These are phyloP conservation scores for Drosophila santomea DNA, from an alignment of 1,140 invertebrate genomes.

Conservation along the genomic window DNA sequence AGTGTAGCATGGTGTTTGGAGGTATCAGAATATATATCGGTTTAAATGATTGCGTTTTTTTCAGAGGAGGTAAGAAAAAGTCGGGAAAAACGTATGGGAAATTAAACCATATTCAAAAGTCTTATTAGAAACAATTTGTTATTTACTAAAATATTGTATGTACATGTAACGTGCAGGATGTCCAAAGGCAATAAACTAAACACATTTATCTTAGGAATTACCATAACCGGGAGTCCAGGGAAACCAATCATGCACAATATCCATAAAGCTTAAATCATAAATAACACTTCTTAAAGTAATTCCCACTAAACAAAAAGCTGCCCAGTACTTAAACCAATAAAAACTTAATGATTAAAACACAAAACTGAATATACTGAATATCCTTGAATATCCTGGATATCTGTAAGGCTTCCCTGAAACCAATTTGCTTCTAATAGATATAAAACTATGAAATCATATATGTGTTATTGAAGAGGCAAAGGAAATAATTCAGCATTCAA, in stretches of 20 bases:
- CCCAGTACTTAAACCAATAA: conserved; percentile 13
- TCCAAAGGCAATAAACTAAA: conserved; percentile 34
- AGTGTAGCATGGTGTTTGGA: conserved; percentile 42
- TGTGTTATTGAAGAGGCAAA: conserved; percentile 28
- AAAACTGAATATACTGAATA: conserved; percentile 3
- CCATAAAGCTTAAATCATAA: conserved; percentile 27
- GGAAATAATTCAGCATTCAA: conserved; percentile 41
- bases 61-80: neutral
- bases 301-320: conserved; percentile 2
- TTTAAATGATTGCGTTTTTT: conserved; percentile 33
- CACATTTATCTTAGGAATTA: conserved; percentile 3
- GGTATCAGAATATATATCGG: conserved; percentile 60
- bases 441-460: conserved; percentile 15
- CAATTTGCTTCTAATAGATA: neutral
- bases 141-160: conserved; percentile 49
- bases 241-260: conserved; percentile 23
- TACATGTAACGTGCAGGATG: conserved; percentile 58
- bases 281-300: conserved; percentile 5
- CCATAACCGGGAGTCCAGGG: conserved; percentile 52
- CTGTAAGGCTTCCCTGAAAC: conserved; percentile 1
- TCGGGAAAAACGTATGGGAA: conserved; percentile 39
- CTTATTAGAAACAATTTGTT: conserved; percentile 48
- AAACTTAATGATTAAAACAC: conserved; percentile 21
- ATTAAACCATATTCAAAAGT: conserved; percentile 48
- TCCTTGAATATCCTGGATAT: neutral